Conservation (phyloP, 2,797 vertebrate species). For the Phyllotis vaccarum region DNA sequence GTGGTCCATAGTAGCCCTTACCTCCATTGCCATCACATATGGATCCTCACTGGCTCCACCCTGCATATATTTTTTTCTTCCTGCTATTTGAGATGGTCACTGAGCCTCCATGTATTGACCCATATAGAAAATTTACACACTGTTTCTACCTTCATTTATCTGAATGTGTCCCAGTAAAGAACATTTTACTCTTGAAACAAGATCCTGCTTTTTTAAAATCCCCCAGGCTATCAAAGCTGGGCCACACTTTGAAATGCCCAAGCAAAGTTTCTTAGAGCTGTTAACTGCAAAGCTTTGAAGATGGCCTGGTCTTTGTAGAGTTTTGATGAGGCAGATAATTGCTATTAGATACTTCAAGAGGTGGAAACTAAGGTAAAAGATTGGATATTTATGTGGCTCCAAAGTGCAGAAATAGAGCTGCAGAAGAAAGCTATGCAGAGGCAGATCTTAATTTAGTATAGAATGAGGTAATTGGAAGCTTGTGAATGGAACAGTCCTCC, state of each 20-base stretch:
- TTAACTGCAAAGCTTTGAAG: not conserved
- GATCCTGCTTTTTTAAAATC: not conserved
- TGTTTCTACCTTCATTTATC: not conserved
- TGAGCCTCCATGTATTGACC: not conserved
- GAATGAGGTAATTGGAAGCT: slow-evolving; percentile 2
- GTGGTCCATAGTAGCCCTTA: not conserved
- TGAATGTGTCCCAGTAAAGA: not conserved
- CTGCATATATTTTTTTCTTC: not conserved
- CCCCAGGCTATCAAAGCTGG: not conserved
- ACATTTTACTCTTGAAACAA: slow-evolving; percentile 24
- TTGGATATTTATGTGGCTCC: not conserved
- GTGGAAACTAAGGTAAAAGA: not conserved
- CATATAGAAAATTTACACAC: not conserved
- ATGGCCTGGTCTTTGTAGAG: not conserved
- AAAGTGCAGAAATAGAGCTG: not conserved
- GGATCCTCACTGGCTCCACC: not conserved
- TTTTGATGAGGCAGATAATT: not conserved
- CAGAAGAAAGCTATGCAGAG: not conserved
- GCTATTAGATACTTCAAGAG: slow-evolving; percentile 10
- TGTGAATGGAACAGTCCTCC: not conserved
- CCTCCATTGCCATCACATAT: not conserved
- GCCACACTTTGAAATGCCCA: not conserved
- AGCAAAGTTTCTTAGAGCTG: not conserved
- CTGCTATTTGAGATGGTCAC: not conserved
- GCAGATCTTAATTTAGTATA: not conserved